Evolutionary conservation across 2,888 invertebrate species (phyloP).

Genomic region (Tipula helvola): DNA sequence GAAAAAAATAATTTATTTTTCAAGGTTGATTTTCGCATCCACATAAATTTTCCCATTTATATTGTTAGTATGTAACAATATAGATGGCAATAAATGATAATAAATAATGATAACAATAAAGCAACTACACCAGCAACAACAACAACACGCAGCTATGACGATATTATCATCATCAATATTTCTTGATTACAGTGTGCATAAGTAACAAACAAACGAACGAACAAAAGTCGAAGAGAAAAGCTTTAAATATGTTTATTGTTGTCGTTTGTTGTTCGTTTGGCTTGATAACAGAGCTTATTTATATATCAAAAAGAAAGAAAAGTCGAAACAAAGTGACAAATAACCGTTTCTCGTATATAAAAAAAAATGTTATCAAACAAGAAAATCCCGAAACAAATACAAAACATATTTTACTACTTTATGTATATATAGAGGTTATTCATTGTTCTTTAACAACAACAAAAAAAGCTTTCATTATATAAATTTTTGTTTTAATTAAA

Average conservation of each 20-base stretch:
- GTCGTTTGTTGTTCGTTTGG: background rate
- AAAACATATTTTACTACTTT: background rate
- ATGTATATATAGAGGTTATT: background rate
- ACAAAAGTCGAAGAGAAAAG: background rate
- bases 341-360: background rate
- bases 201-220: background rate
- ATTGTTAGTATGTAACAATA: background rate
- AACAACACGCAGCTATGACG: background rate
- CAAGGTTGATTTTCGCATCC: background rate
- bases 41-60: background rate
- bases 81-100: background rate
- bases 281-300: background rate
- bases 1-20: background rate
- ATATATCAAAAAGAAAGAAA: background rate
- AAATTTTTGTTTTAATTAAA: background rate
- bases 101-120: background rate
- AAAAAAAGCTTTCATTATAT: background rate
- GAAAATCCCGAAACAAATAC: background rate
- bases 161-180: constrained; percentile 4
- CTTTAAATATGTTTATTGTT: background rate
- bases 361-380: background rate
- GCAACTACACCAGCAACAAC: background rate
- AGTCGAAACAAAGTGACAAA: background rate
- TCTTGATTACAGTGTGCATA: background rate
- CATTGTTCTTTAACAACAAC: background rate